Evolutionary conservation across 1,140 invertebrate species (phyloP), one percentile per base, ranked within the genome.

Genomic region (Eupeodes corollae): DNA sequence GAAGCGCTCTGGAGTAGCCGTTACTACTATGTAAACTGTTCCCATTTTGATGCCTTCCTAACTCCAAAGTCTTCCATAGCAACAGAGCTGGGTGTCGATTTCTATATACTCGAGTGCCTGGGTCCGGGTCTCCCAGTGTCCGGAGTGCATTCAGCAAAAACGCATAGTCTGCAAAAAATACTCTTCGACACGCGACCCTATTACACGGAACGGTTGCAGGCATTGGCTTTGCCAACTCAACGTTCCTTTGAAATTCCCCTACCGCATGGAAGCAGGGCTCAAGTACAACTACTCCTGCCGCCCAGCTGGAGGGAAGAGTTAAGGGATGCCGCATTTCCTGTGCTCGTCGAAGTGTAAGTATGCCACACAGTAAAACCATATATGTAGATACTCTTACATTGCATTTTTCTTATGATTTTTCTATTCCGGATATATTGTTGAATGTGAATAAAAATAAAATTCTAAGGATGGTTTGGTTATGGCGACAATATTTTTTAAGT

Each of bases 241-340:
- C 73, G 76, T 55, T 86, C 78, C 52, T 84, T 87, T 59, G 83
- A 88, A 73, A 82, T 88, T 51, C 77, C 82, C 51, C 68, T 88
- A 52, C 76, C 83, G 21, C 84, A 86, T 63, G 84, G 84, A 31
- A 84, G 80, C 61, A 75, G 77, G 52, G 85, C 85, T 9, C 79
- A 84, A 56, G 85, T 87, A 15, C 84, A 87, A 59, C 72, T 89
- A 42, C 66, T 86, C n/a, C 68, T 88, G 53, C 85, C 86, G 10
- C 85, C 86, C 0, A 86, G 83, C 50, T 89, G 86, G 86, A 72
- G 85, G 14, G 84, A 85, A 62, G 86, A 89, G 59, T 72, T 89
- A 6, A 70, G 86, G 13, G 86, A 89, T 67, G 86, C 86, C 26
- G 84, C 85, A 19, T 89, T 87, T 71, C 85, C 86, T 9, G 84